A percentile compares a stretch with the other conserved stretches of the same genome.
Evolutionary conservation across 2,797 vertebrate genomes (phyloP).

Genomic region (Girardinus metallicus): DNA sequence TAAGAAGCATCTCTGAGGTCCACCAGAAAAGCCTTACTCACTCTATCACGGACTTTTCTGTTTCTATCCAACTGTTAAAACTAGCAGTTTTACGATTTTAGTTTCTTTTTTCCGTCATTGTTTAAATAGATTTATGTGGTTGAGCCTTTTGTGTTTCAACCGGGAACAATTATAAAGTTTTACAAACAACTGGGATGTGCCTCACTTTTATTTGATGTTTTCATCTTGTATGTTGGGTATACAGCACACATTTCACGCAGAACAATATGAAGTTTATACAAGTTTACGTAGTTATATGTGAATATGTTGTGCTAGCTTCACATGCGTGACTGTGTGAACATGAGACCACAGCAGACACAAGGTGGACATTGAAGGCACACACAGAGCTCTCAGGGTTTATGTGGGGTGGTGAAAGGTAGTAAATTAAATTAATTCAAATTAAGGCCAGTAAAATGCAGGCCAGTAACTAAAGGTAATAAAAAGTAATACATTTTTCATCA

Average conservation of each 20-base stretch:
- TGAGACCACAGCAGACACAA: slow-evolving; percentile 13
- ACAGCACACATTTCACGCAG: slow-evolving; percentile 22
- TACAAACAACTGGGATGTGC: slow-evolving; percentile 25
- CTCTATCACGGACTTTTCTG: background rate
- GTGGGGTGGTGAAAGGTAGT: no score
- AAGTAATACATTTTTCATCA: no score
- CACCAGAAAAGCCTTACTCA: slow-evolving; percentile 40
- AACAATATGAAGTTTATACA: background rate
- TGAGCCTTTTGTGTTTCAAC: background rate
- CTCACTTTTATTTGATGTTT: slow-evolving; percentile 35
- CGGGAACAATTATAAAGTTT: background rate
- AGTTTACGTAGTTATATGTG: background rate
- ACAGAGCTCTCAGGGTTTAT: no score
- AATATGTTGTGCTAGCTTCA: slow-evolving; percentile 6
- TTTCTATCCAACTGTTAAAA: slow-evolving; percentile 13
- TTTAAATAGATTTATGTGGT: background rate
- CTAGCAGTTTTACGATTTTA: background rate
- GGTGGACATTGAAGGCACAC: slow-evolving; percentile 61
- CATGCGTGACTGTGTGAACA: slow-evolving; percentile 12
- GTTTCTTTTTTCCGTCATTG: slow-evolving; percentile 4
- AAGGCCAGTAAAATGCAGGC: no score
- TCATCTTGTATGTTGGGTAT: slow-evolving; percentile 9
- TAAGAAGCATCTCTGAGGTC: slow-evolving; percentile 11
- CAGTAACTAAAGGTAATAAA: no score
- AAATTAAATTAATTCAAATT: no score